Percentiles rank a stretch among this genome's conserved stretches.
Evolutionary conservation across 1,140 invertebrate genomes (phyloP).

Genomic region (Meloidogyne chitwoodi): DNA sequence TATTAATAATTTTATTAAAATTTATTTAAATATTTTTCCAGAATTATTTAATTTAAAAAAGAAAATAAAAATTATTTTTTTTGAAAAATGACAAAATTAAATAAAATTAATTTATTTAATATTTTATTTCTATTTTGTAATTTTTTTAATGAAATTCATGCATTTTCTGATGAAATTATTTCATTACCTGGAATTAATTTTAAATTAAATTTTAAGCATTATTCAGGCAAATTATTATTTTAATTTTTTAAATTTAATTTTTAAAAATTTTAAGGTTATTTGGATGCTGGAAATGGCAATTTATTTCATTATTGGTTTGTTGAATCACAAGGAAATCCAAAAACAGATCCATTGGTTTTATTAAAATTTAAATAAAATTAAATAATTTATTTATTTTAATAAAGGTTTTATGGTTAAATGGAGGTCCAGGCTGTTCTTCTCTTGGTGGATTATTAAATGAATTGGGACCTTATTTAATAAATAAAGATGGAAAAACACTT

Average conservation of each 20-base stretch:
- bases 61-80: too few species aligned
- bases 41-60: too few species aligned
- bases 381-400: conserved; percentile 48
- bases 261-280: conserved; percentile 5
- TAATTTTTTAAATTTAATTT: neutral
- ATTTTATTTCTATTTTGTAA: too few species aligned
- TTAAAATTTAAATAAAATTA: conserved; percentile 49
- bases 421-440: conserved; percentile 66
- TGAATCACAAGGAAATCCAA: conserved; percentile 61
- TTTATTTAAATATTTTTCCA: too few species aligned
- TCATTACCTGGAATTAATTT: conserved; percentile 48
- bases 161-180: conserved; percentile 24
- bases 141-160: too few species aligned
- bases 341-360: conserved; percentile 62
- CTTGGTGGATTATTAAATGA: conserved; percentile 64
- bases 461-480: conserved; percentile 63
- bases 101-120: too few species aligned
- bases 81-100: too few species aligned
- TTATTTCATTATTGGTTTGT: conserved; percentile 63
- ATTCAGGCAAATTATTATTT: conserved; percentile 42
- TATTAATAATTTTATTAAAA: too few species aligned
- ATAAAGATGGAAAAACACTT: conserved; percentile 60
- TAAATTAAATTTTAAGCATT: conserved; percentile 43
- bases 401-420: conserved; percentile 66
- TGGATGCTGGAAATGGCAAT: conserved; percentile 13